These are phyloP conservation scores for Neodiprion pinetum DNA, from an alignment of 1,140 invertebrate species.

Conservation along the genomic window DNA sequence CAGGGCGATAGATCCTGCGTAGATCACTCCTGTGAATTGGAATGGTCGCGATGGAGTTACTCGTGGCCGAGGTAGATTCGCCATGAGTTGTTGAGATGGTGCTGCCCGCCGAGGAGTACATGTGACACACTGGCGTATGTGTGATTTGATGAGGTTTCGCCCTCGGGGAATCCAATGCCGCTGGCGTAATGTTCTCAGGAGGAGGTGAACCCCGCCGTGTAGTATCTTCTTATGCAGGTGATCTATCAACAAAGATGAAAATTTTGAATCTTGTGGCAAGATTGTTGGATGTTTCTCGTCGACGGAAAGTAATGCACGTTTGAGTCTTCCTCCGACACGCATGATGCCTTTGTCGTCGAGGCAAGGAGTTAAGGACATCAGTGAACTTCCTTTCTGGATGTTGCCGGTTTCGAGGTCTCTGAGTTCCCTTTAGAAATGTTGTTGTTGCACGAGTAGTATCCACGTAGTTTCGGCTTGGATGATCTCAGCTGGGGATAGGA, in stretches of 20 bases:
- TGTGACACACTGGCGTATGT: constrained; percentile 24
- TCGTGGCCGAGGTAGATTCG: constrained; percentile 22
- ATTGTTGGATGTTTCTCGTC: constrained; percentile 39
- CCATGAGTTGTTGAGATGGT: constrained; percentile 1
- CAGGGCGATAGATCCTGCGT: constrained; percentile 26
- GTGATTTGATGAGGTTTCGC: constrained; percentile 22
- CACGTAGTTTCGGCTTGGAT: not conserved
- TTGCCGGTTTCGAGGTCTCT: not conserved
- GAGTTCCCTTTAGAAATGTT: constrained; percentile 20
- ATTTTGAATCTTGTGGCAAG: constrained; percentile 28
- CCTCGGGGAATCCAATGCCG: constrained; percentile 30
- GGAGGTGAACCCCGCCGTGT: constrained; percentile 30
- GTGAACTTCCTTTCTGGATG: not conserved
- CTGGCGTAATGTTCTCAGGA: constrained; percentile 23
- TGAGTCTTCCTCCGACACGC: constrained; percentile 44
- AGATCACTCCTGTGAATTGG: constrained; percentile 23
- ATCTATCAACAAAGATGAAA: constrained; percentile 37
- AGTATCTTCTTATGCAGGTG: constrained; percentile 33
- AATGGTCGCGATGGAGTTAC: constrained; percentile 27
- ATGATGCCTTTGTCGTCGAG: constrained; percentile 32
- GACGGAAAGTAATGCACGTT: constrained; percentile 28
- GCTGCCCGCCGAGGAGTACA: not conserved
- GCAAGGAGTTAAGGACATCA: constrained; percentile 27
- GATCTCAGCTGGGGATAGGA: no score
- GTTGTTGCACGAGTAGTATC: constrained; percentile 10